Conservation (phyloP, 2,113 vertebrate species). For the Callaeas wilsoni region DNA sequence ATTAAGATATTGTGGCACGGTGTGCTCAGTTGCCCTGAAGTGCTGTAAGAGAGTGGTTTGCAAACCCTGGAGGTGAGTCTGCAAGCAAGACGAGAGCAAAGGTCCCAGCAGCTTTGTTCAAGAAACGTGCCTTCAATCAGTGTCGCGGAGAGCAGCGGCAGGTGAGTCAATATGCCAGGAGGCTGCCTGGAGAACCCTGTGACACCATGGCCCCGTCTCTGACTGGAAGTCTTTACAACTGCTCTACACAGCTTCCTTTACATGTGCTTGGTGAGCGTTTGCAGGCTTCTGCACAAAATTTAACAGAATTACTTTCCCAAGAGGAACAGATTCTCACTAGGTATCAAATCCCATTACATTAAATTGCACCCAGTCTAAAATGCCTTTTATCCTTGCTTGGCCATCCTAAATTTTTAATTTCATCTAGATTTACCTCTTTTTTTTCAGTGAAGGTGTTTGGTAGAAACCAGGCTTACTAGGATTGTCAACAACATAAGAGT, state of each 20-base stretch:
- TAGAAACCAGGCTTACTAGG: background rate
- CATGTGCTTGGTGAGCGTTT: background rate
- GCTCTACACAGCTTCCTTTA: background rate
- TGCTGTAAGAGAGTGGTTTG: background rate
- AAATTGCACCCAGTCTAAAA: constrained; percentile 23
- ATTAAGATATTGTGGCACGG: background rate
- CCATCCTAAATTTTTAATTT: constrained; percentile 29
- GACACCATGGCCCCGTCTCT: background rate
- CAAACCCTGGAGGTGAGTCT: background rate
- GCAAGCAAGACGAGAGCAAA: background rate
- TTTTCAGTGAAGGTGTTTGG: background rate
- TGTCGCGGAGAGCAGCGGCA: background rate
- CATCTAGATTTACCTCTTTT: background rate
- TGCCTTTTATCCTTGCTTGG: background rate
- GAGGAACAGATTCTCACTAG: constrained; percentile 23
- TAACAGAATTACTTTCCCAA: constrained; percentile 25
- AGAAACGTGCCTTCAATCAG: background rate
- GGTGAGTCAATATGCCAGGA: background rate
- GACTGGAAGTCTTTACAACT: background rate
- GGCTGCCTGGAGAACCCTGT: background rate
- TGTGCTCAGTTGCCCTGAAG: background rate
- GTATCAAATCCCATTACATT: constrained; percentile 32
- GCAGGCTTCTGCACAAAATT: constrained; percentile 33
- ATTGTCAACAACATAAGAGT: background rate
- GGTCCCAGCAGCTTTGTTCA: background rate